Evolutionary conservation across 2,888 invertebrate species (phyloP).

Genomic region (Nephrotoma flavescens): DNA sequence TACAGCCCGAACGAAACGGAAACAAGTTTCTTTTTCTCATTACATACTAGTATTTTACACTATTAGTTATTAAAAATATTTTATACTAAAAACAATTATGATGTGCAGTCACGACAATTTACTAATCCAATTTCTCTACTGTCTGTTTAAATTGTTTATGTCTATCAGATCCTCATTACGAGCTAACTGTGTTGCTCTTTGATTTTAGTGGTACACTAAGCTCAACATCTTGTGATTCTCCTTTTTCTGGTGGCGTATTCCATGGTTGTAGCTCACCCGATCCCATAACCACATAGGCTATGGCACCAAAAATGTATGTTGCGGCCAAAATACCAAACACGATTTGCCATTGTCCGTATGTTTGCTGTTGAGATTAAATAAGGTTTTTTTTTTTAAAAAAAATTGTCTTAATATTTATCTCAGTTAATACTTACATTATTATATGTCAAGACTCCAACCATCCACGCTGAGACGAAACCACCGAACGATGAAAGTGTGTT

Average conservation of each 20-base stretch:
- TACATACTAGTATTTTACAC: background rate
- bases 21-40: background rate
- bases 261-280: slow-evolving; percentile 44
- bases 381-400: background rate
- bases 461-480: slow-evolving; percentile 65
- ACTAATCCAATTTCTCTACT: background rate
- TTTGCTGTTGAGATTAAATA: slow-evolving; percentile 37
- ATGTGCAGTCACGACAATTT: background rate
- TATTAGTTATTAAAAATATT: background rate
- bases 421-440: slow-evolving; percentile 40
- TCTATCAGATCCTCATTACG: background rate
- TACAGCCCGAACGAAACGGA: background rate
- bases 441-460: slow-evolving; percentile 64
- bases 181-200: background rate
- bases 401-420: background rate
- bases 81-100: background rate
- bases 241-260: slow-evolving; percentile 33
- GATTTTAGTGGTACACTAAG: slow-evolving; percentile 24
- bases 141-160: background rate
- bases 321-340: slow-evolving; percentile 67
- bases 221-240: slow-evolving; percentile 20
- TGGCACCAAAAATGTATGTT: slow-evolving; percentile 52
- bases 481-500: slow-evolving; percentile 72
- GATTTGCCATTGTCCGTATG: slow-evolving; percentile 61
- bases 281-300: slow-evolving; percentile 42